Evolutionary conservation across 2,888 invertebrate species (phyloP).

Genomic region (Pyrgus malvae): DNA sequence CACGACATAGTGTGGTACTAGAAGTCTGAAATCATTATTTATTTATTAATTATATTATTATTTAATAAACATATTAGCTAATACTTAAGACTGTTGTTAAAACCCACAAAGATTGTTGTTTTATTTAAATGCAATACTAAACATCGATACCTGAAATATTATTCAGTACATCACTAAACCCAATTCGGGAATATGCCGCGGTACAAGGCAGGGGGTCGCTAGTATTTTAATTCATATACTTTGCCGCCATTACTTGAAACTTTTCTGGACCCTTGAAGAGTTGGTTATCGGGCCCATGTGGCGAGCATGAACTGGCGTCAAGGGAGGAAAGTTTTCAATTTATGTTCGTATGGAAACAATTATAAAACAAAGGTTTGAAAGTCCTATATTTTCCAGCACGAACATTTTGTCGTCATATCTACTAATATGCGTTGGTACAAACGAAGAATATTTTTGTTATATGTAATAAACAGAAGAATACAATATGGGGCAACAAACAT

Average conservation of each 20-base stretch:
- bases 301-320: constrained; percentile 4
- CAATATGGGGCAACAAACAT: too few relatives aligned
- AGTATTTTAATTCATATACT: constrained; percentile 51
- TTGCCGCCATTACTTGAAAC: constrained; percentile 50
- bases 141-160: background rate
- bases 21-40: too few relatives aligned
- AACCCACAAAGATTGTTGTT: too few relatives aligned
- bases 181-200: constrained; percentile 35
- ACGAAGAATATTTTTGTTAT: too few relatives aligned
- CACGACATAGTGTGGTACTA: too few relatives aligned
- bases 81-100: too few relatives aligned
- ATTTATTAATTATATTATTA: too few relatives aligned
- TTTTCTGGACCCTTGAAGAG: constrained; percentile 36
- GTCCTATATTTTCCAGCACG: too few relatives aligned
- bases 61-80: too few relatives aligned
- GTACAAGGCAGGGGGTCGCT: constrained; percentile 39
- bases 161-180: background rate
- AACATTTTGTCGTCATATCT: too few relatives aligned
- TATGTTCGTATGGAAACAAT: constrained; percentile 11
- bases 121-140: too few relatives aligned
- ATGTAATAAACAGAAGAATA: too few relatives aligned
- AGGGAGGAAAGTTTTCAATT: constrained; percentile 14
- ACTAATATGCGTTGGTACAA: background rate
- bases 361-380: constrained; percentile 1
- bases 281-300: constrained; percentile 24